Base-by-base conservation (phyloP, 1,140 invertebrate species). In the Megalopta genalis region DNA sequence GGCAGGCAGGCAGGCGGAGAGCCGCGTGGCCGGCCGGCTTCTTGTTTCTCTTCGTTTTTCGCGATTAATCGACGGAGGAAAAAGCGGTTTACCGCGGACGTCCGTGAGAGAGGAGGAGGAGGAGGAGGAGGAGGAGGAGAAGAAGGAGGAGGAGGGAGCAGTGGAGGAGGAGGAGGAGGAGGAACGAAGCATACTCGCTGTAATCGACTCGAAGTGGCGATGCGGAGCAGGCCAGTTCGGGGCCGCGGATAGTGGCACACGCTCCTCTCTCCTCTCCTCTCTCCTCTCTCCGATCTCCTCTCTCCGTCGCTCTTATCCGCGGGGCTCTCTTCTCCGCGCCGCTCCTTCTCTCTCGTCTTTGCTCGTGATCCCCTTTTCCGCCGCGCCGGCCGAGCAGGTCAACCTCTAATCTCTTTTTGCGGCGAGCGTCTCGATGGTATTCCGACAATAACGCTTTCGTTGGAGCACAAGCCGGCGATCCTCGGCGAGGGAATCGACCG, bases 171-270 rank as follows among this genome's bases (percentile, higher is more conserved):
- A 32, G 32, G 80, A 77, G 57, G 27, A 76, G 74, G 72, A 59
- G 78, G 72, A 60, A 75, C 27, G 74, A 87, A 84, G 82, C 78
- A 80, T 86, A 85, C 80, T 85, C 72, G 79, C 21, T 78, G 74
- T 81, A 84, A 87, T 87, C 87, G 83, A 82, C 80, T 87, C 82
- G 77, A 87, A 90, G 88, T 86, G 80, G 86, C 84, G 86, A 87
- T 86, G 74, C 84, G 88, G 86, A 91, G 84, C 90, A 90, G 89
- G 86, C 83, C 89, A 89, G 73, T 81, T 86, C 74, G 87, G 77
- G 88, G 88, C 84, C 88, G 84, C 81, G 87, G 84, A 88, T 88
- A 89, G 81, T 90, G 74, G 88, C 84, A 88, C 88, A 88, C 85
- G 80, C 67, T 86, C 66, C 59, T 68, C 21, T 49, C 65, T 49